Conservation (phyloP, 92 coral and sea anemone species). For the Nematostella vectensis region DNA sequence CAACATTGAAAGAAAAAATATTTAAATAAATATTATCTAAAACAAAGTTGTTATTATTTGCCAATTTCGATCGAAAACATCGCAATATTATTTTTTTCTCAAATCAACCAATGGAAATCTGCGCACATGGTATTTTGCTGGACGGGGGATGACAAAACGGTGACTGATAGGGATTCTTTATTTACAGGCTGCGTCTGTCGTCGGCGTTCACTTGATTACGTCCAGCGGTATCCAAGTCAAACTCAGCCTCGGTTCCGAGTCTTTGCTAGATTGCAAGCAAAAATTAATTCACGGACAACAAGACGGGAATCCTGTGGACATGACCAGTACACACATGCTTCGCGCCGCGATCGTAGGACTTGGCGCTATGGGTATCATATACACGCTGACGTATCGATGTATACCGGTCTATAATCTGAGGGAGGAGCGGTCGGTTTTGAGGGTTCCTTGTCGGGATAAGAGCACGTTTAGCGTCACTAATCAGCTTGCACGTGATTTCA, state of each 20-base stretch:
- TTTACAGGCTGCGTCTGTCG: constrained; percentile 53
- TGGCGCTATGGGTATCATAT: constrained; percentile 58
- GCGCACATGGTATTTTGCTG: too few species aligned
- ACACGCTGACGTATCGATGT: constrained; percentile 61
- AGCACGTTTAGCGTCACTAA: constrained; percentile 25
- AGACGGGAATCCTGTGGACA: constrained; percentile 42
- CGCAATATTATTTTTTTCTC: too few species aligned
- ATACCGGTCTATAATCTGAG: constrained; percentile 58
- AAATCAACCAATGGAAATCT: too few species aligned
- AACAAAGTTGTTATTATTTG: too few species aligned
- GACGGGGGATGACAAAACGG: too few species aligned
- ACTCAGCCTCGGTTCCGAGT: constrained; percentile 42
- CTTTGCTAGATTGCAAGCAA: constrained; percentile 43
- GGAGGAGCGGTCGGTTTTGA: constrained; percentile 36
- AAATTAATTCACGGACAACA: constrained; percentile 28
- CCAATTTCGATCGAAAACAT: too few species aligned
- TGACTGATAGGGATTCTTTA: too few species aligned
- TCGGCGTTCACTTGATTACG: constrained; percentile 51
- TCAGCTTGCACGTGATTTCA: constrained; percentile 16
- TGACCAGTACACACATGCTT: constrained; percentile 39
- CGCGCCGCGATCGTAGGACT: constrained; percentile 55
- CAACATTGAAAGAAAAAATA: too few species aligned
- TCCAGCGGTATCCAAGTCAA: constrained; percentile 52
- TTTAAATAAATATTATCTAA: too few species aligned
- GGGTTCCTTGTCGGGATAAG: constrained; percentile 41